Conservation (phyloP, 2,113 vertebrate species). For the Siphamia tubifer region DNA sequence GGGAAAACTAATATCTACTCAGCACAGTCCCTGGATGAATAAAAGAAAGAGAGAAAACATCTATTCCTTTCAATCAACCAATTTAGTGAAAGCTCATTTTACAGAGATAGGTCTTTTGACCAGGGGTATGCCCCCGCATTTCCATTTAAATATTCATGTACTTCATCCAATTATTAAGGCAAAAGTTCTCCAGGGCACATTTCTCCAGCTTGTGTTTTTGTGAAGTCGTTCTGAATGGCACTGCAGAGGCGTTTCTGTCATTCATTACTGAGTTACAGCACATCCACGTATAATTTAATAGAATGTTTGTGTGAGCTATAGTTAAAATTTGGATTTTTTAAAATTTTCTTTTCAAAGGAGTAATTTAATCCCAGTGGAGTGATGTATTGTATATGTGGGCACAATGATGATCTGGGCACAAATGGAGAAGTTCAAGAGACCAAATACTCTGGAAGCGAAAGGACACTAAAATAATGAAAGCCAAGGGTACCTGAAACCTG, state of each 20-base stretch:
- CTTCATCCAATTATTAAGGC: slow-evolving; percentile 36
- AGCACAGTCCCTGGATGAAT: slow-evolving; percentile 21
- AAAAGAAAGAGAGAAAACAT: not conserved
- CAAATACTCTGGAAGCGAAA: not conserved
- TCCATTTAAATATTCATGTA: slow-evolving; percentile 50
- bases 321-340: not conserved
- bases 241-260: not conserved
- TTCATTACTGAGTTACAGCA: slow-evolving; percentile 12
- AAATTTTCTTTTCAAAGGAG: not conserved
- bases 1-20: slow-evolving; percentile 39
- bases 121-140: slow-evolving; percentile 28
- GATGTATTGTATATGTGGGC: not conserved
- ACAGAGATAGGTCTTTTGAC: slow-evolving; percentile 42
- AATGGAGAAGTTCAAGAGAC: not conserved
- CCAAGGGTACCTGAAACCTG: not conserved
- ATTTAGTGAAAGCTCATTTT: slow-evolving; percentile 30
- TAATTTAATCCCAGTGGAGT: not conserved
- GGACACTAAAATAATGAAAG: not conserved
- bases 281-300: slow-evolving; percentile 9
- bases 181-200: slow-evolving; percentile 21
- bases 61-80: slow-evolving; percentile 42
- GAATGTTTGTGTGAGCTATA: slow-evolving; percentile 19
- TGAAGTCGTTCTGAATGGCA: slow-evolving; percentile 7
- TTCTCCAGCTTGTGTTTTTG: slow-evolving; percentile 43
- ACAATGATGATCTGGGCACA: not conserved